Evolutionary conservation across 2,888 invertebrate species (phyloP), one percentile per base, ranked within the genome.

Genomic region (Drosophila differens): DNA sequence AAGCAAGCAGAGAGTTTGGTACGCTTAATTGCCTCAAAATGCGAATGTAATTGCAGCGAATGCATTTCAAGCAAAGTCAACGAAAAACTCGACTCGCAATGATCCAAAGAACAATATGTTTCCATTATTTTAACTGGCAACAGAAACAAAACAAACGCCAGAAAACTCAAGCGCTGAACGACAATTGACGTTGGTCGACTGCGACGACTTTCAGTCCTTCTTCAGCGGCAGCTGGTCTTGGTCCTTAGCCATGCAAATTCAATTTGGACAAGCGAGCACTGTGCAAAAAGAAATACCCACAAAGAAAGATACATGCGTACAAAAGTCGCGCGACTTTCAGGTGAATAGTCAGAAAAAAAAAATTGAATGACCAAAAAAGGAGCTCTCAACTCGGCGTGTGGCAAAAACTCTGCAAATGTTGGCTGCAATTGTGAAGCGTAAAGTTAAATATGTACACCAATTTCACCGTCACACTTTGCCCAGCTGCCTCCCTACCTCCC

Each of bases 211-310:
- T 47, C 49, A 41, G 28, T 68, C 32, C 52, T 66, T 60, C 64
- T 59, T 49, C 63, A 30, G 65, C 64, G 65, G 47, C 75, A 68
- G 61, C 74, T 62, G 89, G 72, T 78, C 90, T 85, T 85, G 73
- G 84, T 86, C 76, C 74, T 76, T 73, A 74, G 90, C 84, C 79
- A 89, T 89, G 86, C 89, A 90, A 85, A 85, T 85, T 85, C 89
- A 85, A 90, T 85, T 85, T 90, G 82, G 71, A 66, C 66, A 70
- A 62, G 53, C 62, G 57, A 71, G 58, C 70, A 70, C 62, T 57
- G 57, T 16, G 19, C 37, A 53, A 66, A 55, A 51, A 62, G 32
- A 33, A 47, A 47, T 47, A 19, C 28, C 32, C 67, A 83, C 72
- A 74, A 74, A 61, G 61, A 16, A 9, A 65, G 73, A 66, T 66